Evolutionary conservation across 2,888 invertebrate species (phyloP), one percentile per base, ranked within the genome.

Genomic region (Lomographa bimaculata): DNA sequence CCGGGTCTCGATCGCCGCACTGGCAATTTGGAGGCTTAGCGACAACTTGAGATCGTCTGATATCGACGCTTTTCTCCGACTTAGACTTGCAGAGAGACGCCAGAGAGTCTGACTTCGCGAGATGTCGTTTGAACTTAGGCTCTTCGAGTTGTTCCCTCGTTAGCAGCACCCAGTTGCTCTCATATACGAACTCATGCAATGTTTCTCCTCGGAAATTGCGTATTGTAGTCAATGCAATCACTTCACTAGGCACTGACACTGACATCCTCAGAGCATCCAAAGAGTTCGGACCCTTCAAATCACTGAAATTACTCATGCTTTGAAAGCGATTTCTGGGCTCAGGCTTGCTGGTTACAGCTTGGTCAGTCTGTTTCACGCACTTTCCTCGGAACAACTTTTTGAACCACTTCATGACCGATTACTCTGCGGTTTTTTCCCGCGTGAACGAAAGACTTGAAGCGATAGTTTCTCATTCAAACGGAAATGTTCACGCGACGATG

Each of bases 391-490:
- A 92, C 90, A 87, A 91, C 85, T 79, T 92, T 92, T 71, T 92
- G 91, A 91, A 92, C 92, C 91, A 92, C 69, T 80, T 91, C 92
- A 91, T 92, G 83, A 60, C 89, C 76, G 55, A 92, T 92, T 32
- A 73, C 83, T 65, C 71, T 83, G 85, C 92, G 92, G 90, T 92
- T 92, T 69, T 82, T 89, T 50, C 91, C 91, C 87, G 92, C 91
- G 77, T 90, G 84, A 58, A 91, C 83, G 71, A 92, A 92, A 67
- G 91, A 90, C 50, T 89, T 91, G 71, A 91, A 91, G 57, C 90
- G 89, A 75, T 86, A 79, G 71, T 90, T 91, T 91, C 90, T 90
- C 91, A 91, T 91, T 86, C 83, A 87, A 76, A 80, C 77, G 50
- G 56, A 53, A 46, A 37, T 38, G 29, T 35, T 16, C 9, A 12